Conservation (phyloP, 2,797 vertebrate species). For the Mionectes olivaceus region DNA sequence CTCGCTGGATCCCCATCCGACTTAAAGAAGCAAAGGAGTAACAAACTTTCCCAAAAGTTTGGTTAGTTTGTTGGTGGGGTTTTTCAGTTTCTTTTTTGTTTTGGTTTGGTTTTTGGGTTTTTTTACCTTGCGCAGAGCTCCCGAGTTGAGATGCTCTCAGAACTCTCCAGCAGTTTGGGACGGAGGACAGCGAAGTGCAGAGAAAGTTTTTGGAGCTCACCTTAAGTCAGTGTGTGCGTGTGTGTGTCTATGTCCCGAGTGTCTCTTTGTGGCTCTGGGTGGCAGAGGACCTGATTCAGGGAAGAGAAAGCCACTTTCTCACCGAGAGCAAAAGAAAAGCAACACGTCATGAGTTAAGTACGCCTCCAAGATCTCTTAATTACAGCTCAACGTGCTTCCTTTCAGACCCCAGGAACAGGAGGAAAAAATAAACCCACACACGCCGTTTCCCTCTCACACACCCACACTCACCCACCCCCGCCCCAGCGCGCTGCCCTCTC, state of each 20-base stretch:
- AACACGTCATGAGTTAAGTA: conserved; percentile 81
- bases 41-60: neutral
- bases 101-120: neutral
- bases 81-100: too few relatives aligned
- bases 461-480: conserved; percentile 10
- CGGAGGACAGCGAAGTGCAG: conserved; percentile 51
- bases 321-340: conserved; percentile 79
- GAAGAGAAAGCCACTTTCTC: conserved; percentile 79
- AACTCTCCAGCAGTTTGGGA: conserved; percentile 39
- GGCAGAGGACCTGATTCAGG: conserved; percentile 76
- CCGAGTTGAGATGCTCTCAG: conserved; percentile 51
- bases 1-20: neutral
- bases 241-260: conserved; percentile 50
- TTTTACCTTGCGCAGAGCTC: conserved; percentile 74
- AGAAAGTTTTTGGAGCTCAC: conserved; percentile 65
- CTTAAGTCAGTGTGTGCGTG: conserved; percentile 65
- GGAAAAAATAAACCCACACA: conserved; percentile 45
- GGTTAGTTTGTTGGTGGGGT: too few relatives aligned
- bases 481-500: neutral
- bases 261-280: conserved; percentile 77
- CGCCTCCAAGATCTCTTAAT: conserved; percentile 79
- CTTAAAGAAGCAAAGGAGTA: neutral
- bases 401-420: conserved; percentile 68
- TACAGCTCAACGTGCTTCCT: conserved; percentile 71
- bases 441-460: neutral